Percentiles rank a stretch among this genome's conserved stretches.
Conservation (phyloP, 2,888 invertebrate genomes). For the Troides aeacus region DNA sequence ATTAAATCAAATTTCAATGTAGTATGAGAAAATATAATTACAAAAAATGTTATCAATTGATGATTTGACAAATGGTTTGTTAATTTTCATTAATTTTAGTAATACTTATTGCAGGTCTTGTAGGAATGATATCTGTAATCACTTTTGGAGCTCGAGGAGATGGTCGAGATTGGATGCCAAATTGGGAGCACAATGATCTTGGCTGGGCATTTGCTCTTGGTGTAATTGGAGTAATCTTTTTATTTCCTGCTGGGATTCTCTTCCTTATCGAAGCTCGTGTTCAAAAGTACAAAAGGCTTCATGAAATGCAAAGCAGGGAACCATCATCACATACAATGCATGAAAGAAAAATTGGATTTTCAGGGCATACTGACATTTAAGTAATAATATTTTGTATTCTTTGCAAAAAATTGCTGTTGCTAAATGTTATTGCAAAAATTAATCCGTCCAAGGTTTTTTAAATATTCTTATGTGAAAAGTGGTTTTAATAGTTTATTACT, state of each 20-base stretch:
- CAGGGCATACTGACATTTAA: conserved; percentile 87
- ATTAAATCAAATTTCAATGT: background rate
- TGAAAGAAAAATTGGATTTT: conserved; percentile 79
- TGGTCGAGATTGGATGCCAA: conserved; percentile 96
- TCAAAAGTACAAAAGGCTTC: conserved; percentile 85
- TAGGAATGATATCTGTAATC: conserved; percentile 90
- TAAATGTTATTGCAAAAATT: background rate
- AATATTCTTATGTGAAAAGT: too few relatives aligned
- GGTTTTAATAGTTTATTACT: too few relatives aligned
- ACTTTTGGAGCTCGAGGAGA: conserved; percentile 95
- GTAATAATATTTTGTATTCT: background rate
- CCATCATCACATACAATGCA: conserved; percentile 85
- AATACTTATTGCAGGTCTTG: conserved; percentile 79
- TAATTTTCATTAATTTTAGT: background rate
- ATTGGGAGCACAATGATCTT: conserved; percentile 96
- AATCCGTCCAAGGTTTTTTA: background rate
- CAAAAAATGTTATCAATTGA: background rate
- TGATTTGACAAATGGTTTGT: background rate
- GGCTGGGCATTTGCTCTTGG: conserved; percentile 96
- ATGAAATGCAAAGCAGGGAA: conserved; percentile 84
- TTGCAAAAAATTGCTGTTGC: too few relatives aligned
- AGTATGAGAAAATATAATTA: background rate
- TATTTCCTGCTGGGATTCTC: conserved; percentile 88
- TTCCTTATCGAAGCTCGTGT: conserved; percentile 92
- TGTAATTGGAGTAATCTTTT: conserved; percentile 86